Evolutionary conservation across 1,140 invertebrate species (phyloP).

Genomic region (Diachasmimorpha longicaudata): DNA sequence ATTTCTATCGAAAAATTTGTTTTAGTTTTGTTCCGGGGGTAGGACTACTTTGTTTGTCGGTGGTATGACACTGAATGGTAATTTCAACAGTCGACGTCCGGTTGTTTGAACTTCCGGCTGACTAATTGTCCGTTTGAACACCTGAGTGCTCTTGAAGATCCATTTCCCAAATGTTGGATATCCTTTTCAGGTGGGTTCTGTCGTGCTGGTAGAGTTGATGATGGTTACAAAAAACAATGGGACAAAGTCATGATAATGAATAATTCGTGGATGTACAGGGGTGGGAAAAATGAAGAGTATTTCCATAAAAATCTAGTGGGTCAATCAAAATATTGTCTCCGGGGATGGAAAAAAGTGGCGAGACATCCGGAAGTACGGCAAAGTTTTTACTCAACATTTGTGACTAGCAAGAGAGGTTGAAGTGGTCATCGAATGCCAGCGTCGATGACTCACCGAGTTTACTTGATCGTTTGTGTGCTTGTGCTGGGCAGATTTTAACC

Average conservation of each 20-base stretch:
- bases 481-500: not conserved
- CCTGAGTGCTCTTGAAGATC: not conserved
- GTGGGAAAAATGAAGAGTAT: too few species aligned
- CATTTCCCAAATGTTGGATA: not conserved
- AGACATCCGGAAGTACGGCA: not conserved
- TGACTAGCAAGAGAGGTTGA: not conserved
- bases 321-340: too few species aligned
- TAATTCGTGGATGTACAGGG: too few species aligned
- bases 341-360: too few species aligned
- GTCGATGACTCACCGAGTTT: not conserved
- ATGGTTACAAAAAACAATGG: too few species aligned
- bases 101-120: not conserved
- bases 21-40: not conserved
- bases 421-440: not conserved
- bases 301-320: too few species aligned
- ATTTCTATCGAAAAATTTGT: not conserved
- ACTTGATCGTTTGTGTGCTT: not conserved
- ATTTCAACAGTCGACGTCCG: not conserved
- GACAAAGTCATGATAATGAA: too few species aligned
- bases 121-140: not conserved
- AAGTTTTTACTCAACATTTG: not conserved
- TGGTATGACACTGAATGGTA: not conserved
- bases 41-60: not conserved
- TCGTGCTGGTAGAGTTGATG: too few species aligned
- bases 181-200: not conserved